Conservation (phyloP, 2,113 vertebrate genomes). For the Albula glossodonta region DNA sequence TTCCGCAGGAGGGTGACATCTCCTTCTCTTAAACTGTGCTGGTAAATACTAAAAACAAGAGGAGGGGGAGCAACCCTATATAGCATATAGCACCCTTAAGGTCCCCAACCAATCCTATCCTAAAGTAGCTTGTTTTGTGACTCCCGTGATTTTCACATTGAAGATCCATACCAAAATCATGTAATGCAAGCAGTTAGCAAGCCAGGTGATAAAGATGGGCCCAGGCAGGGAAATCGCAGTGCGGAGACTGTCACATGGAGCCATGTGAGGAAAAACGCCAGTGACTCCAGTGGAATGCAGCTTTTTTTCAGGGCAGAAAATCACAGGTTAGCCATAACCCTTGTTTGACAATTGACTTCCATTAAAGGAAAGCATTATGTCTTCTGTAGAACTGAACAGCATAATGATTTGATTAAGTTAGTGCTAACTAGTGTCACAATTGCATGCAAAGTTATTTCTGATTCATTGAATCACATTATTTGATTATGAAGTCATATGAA, state of each 20-base stretch:
- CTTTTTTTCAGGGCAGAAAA: neutral
- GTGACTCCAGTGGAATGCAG: neutral
- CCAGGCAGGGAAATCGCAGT: neutral
- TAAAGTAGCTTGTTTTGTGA: neutral
- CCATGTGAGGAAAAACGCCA: neutral
- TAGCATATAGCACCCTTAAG: no score
- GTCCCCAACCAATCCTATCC: no score
- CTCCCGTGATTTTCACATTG: neutral
- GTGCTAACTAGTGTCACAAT: neutral
- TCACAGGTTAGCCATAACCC: neutral
- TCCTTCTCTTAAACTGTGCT: neutral
- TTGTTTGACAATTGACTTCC: neutral
- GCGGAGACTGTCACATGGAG: neutral
- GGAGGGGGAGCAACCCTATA: neutral
- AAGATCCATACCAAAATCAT: neutral
- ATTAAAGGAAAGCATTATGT: neutral
- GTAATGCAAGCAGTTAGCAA: neutral
- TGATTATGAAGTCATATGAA: neutral
- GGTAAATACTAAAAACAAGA: neutral
- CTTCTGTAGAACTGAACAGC: neutral
- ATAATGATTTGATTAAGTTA: neutral
- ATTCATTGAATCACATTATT: neutral
- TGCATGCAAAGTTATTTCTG: neutral
- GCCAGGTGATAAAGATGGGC: neutral
- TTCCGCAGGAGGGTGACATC: neutral